These are phyloP conservation scores for Drosophila quinaria DNA, from an alignment of 2,888 invertebrate genomes.

Conservation along the genomic window DNA sequence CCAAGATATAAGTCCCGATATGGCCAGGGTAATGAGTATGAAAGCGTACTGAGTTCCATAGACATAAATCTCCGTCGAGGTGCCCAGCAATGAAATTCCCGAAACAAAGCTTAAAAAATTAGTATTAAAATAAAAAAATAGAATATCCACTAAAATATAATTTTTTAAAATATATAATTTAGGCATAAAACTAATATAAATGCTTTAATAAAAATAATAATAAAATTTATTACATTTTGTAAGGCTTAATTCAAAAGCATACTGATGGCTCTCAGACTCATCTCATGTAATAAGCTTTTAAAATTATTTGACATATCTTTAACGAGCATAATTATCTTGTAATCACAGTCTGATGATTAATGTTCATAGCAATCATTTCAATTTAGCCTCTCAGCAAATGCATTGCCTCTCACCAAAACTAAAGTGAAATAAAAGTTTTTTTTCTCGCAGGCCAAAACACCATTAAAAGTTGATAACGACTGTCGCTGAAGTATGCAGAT, in stretches of 20 bases:
- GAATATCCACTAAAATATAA: not conserved
- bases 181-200: too few relatives aligned
- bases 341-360: slow-evolving; percentile 58
- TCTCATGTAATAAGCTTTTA: not conserved
- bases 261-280: not conserved
- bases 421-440: slow-evolving; percentile 38
- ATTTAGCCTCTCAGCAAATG: slow-evolving; percentile 39
- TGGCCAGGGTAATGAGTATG: slow-evolving; percentile 84
- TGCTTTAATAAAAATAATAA: too few relatives aligned
- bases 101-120: slow-evolving; percentile 88
- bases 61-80: slow-evolving; percentile 92
- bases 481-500: slow-evolving; percentile 66
- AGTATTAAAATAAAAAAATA: not conserved
- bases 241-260: too few relatives aligned
- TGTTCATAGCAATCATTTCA: slow-evolving; percentile 62
- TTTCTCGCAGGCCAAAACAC: slow-evolving; percentile 44
- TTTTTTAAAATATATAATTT: too few relatives aligned
- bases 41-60: slow-evolving; percentile 91
- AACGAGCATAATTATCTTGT: slow-evolving; percentile 31
- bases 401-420: slow-evolving; percentile 18
- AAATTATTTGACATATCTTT: slow-evolving; percentile 21
- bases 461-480: slow-evolving; percentile 77
- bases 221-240: not conserved
- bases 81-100: slow-evolving; percentile 91
- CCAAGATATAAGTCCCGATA: slow-evolving; percentile 87